A percentile compares a stretch with the other conserved stretches of the same genome.
These are phyloP conservation scores for Atrichornis clamosus DNA, from an alignment of 2,113 vertebrate species.

Conservation along the genomic window DNA sequence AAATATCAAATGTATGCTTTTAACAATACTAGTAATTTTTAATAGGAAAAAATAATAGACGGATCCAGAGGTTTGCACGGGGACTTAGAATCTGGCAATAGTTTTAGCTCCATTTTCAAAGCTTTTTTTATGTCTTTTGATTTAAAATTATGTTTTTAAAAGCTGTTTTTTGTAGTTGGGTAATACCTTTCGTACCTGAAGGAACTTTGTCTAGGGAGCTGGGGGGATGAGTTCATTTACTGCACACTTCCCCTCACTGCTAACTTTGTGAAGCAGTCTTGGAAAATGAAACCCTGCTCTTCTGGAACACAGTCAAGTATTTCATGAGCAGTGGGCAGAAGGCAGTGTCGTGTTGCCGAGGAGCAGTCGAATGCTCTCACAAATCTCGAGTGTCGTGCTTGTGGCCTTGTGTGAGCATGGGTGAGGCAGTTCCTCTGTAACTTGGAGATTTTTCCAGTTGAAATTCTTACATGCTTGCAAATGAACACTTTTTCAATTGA, in stretches of 20 bases:
- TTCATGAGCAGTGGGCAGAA: background rate
- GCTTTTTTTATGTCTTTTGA: background rate
- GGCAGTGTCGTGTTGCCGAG: background rate
- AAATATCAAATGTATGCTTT: background rate
- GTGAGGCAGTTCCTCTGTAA: background rate
- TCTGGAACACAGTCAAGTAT: slow-evolving; percentile 15
- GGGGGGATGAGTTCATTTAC: background rate
- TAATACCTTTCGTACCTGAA: background rate
- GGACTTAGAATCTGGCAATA: background rate
- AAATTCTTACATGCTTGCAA: background rate
- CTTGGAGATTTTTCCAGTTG: background rate
- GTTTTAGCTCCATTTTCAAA: background rate
- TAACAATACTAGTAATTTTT: background rate
- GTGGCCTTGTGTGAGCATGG: background rate
- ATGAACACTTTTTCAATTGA: background rate
- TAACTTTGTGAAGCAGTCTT: background rate
- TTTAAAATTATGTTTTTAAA: background rate
- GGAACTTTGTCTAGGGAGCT: background rate
- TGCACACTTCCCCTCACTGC: background rate
- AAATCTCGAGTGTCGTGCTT: background rate
- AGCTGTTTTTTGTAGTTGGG: background rate
- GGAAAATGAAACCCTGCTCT: slow-evolving; percentile 28
- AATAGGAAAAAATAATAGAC: background rate
- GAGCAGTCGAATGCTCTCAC: background rate
- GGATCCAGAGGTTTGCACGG: background rate